A percentile compares a stretch with the other conserved stretches of the same genome.
These are phyloP conservation scores for Neodiprion lecontei DNA, from an alignment of 1,140 invertebrate species.

Conservation along the genomic window DNA sequence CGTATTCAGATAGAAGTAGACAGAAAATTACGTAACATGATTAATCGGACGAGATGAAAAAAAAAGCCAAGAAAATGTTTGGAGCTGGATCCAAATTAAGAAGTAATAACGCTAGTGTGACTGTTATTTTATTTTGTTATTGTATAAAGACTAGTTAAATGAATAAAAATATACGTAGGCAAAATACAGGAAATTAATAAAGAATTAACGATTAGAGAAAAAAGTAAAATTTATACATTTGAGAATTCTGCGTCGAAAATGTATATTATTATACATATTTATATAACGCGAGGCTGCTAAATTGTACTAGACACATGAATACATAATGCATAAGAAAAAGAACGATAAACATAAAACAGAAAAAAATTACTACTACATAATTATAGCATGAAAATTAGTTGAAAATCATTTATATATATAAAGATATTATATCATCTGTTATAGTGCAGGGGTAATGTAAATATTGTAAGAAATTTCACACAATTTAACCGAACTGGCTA, in stretches of 20 bases:
- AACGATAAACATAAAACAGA: slow-evolving; percentile 17
- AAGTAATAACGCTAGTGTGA: too few species aligned
- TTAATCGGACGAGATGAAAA: too few species aligned
- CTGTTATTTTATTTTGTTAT: too few species aligned
- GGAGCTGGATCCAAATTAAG: too few species aligned
- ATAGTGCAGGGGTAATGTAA: slow-evolving; percentile 38
- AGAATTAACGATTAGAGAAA: background rate
- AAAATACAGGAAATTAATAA: background rate
- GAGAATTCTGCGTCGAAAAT: too few species aligned
- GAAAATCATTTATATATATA: slow-evolving; percentile 13
- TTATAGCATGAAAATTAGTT: slow-evolving; percentile 26
- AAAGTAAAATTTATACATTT: background rate
- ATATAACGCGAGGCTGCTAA: too few species aligned
- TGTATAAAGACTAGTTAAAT: too few species aligned
- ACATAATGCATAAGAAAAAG: slow-evolving; percentile 19
- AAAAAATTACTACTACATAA: slow-evolving; percentile 23
- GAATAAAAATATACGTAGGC: too few species aligned
- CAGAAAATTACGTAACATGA: too few species aligned
- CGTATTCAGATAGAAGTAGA: too few species aligned
- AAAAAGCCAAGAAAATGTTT: too few species aligned
- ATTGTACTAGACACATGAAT: background rate
- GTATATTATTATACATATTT: too few species aligned
- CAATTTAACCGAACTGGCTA: background rate
- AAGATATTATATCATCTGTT: slow-evolving; percentile 18
- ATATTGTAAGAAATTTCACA: slow-evolving; percentile 50